Conservation (phyloP, 2,797 vertebrate species). For the Artibeus jamaicensis region DNA sequence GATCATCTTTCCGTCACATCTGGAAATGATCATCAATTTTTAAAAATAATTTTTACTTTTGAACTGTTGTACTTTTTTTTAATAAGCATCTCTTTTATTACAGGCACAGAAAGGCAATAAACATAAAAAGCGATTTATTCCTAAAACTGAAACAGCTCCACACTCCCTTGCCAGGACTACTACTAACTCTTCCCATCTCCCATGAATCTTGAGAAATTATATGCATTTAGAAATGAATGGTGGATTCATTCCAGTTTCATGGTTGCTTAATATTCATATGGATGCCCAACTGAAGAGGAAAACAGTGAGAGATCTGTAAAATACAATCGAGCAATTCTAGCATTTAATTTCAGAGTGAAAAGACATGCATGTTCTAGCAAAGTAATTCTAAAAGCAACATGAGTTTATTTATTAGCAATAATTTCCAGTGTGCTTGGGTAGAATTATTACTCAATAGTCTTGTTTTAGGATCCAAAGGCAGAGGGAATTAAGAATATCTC, state of each 20-base stretch:
- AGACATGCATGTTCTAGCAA: neutral
- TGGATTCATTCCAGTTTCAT: neutral
- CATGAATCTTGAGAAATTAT: neutral
- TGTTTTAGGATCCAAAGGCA: constrained; percentile 6
- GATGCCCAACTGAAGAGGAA: neutral
- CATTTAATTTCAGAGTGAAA: constrained; percentile 49
- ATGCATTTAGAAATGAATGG: neutral
- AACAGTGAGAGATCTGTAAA: neutral
- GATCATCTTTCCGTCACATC: neutral
- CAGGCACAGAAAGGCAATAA: neutral
- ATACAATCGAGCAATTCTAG: neutral
- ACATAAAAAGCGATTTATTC: neutral
- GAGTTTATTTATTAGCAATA: constrained; percentile 16
- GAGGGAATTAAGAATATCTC: neutral
- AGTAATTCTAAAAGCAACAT: constrained; percentile 46
- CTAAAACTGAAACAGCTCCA: neutral
- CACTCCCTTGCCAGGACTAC: neutral
- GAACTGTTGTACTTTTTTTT: neutral
- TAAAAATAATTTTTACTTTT: neutral
- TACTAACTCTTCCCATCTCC: neutral
- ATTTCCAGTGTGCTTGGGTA: neutral
- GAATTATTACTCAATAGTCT: constrained; percentile 29
- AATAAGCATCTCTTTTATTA: neutral
- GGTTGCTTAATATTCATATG: constrained; percentile 2
- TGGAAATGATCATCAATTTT: neutral